Base-by-base conservation (phyloP, 2,797 vertebrate genomes). In the Choloepus didactylus region DNA sequence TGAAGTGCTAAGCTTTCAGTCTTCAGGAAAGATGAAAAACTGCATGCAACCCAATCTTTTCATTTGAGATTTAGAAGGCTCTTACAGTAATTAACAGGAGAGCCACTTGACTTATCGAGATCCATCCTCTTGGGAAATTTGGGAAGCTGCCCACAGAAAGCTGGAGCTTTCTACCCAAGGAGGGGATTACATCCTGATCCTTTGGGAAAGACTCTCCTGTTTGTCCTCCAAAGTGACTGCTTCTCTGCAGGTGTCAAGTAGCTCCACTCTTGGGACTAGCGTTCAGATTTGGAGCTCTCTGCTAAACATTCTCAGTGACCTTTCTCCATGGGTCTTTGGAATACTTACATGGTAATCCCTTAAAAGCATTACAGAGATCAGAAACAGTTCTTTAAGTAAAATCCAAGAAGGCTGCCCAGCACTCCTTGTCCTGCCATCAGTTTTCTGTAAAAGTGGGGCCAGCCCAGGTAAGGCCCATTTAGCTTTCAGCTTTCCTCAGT, bases 331-430 rank as follows among this genome's bases (percentile, higher is more conserved):
- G 81, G 72, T 89, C 80, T 91, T 94, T 54, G 23, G 60, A n/a
- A 97, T 89, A 64, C 87, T 80, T 64, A 80, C 35, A 21, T 38
- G 82, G 81, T 89, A 95, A 95, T 89, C 91, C 80, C 29, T 93
- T 95, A 70, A 97, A 95, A 94, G 72, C 92, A 80, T 95, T 81
- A 73, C 14, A 69, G 51, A 77, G 70, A 94, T 92, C 60, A 95
- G 87, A 96, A 83, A 46, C 23, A 60, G 38, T 85, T 91, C 72
- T 92, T 69, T 41, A 89, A 67, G 64, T 77, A 88, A 93, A 76
- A 66, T 46, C 8, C 23, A 79, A n/a, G 51, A 56, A 85, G 64
- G 23, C 10, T 77, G 9, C 75, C 29, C 70, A 89, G 66, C 19
- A 66, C 59, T 77, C n/a, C 27, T 6, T 35, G 49, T 72, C 44